A percentile compares a stretch with the other conserved stretches of the same genome.
phyloP scores from a whole-genome alignment of 1,140 invertebrate genomes.

The Pseudomyrmex concolor region DNA sequence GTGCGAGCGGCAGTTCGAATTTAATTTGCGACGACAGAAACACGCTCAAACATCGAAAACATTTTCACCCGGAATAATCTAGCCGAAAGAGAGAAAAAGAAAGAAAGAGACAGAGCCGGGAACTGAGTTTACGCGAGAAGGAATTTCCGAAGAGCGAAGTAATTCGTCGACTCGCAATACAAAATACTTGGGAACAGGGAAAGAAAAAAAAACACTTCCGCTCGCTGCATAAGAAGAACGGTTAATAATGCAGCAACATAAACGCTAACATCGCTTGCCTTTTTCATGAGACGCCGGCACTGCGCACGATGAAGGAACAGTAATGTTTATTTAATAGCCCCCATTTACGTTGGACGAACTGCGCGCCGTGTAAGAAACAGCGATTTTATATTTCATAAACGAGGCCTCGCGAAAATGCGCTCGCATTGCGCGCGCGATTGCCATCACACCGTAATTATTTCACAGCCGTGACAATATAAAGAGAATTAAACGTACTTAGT shows the following conservation, averaged over 20 bases:
- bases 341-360: constrained; percentile 42
- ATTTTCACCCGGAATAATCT: neutral
- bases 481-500: neutral
- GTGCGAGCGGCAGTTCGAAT: neutral
- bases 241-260: constrained; percentile 50
- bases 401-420: neutral
- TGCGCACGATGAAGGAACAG: constrained; percentile 52
- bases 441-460: neutral
- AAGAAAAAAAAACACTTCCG: constrained; percentile 25
- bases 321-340: constrained; percentile 61
- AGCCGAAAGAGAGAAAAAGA: neutral
- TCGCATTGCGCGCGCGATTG: neutral
- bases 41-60: constrained; percentile 7
- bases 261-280: constrained; percentile 55
- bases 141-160: constrained; percentile 20
- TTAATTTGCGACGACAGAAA: constrained; percentile 7
- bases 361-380: constrained; percentile 34
- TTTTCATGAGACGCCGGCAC: constrained; percentile 53
- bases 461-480: neutral
- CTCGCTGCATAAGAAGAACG: constrained; percentile 23
- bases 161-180: constrained; percentile 26
- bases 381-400: constrained; percentile 43
- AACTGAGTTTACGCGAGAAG: too few species aligned
- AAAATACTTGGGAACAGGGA: neutral
- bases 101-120: too few species aligned